These are phyloP conservation scores for Hapalemur alaotrensis DNA, from an alignment of 2,797 vertebrate genomes.

Conservation along the genomic window DNA sequence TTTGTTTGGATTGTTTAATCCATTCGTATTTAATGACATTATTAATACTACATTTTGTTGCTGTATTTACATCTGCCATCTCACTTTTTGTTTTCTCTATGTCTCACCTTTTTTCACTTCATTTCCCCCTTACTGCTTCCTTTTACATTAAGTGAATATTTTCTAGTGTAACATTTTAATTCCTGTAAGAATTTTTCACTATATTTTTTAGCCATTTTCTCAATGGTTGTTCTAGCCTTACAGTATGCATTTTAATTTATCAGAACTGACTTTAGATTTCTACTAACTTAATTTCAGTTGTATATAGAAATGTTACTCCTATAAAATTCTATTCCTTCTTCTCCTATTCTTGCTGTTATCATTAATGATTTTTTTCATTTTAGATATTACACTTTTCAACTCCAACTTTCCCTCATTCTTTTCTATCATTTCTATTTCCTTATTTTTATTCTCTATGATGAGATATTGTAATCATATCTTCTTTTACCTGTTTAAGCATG, in stretches of 20 bases:
- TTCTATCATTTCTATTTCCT: background rate
- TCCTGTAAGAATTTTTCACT: background rate
- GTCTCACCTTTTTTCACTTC: background rate
- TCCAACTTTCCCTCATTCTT: background rate
- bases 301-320: background rate
- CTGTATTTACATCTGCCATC: background rate
- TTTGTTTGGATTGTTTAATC: background rate
- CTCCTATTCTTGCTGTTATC: background rate
- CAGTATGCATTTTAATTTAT: background rate
- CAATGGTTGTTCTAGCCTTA: background rate
- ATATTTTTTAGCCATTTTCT: background rate
- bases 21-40: background rate
- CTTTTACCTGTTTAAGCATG: background rate
- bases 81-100: background rate
- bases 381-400: background rate
- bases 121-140: background rate
- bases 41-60: background rate
- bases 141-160: background rate
- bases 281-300: background rate
- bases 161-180: background rate
- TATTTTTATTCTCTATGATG: background rate
- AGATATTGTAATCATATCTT: background rate
- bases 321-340: background rate
- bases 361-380: background rate
- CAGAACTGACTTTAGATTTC: background rate